Evolutionary conservation across 1,140 invertebrate species (phyloP).

Genomic region (Mesaphorura yosii): DNA sequence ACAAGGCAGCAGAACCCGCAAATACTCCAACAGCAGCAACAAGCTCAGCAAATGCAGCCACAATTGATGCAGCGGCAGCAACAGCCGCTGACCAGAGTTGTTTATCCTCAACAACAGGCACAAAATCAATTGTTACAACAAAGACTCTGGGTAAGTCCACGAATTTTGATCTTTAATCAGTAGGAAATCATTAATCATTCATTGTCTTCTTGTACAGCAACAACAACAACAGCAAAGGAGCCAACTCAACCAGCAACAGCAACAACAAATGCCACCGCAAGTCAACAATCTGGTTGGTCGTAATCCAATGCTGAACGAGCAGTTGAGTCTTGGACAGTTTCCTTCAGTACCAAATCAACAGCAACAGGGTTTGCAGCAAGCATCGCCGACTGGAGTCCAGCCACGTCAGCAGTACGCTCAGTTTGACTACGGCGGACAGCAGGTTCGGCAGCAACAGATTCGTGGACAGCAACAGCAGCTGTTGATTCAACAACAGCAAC

Average conservation of each 20-base stretch:
- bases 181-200: slow-evolving; percentile 53
- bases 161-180: background rate
- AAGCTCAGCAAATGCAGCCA: slow-evolving; percentile 26
- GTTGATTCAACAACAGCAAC: slow-evolving; percentile 1
- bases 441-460: slow-evolving; percentile 14
- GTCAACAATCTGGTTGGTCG: background rate
- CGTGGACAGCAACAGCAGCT: slow-evolving; percentile 9
- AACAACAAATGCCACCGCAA: slow-evolving; percentile 41
- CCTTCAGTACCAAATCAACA: background rate
- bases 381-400: background rate
- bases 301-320: background rate
- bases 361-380: background rate
- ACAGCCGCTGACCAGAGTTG: too few relatives aligned
- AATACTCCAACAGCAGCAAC: slow-evolving; percentile 19
- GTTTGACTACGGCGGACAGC: too few relatives aligned
- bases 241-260: slow-evolving; percentile 41
- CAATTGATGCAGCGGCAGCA: slow-evolving; percentile 32
- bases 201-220: slow-evolving; percentile 46
- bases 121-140: slow-evolving; percentile 1
- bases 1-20: background rate
- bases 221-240: slow-evolving; percentile 39
- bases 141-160: background rate
- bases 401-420: too few relatives aligned
- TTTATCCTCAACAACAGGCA: slow-evolving; percentile 29
- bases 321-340: background rate